phyloP scores from a whole-genome alignment of 2,113 vertebrate genomes.

The pig (Sus scrofa) region T2T-Sscrofa CM000822.6:72803001-72803500 shows the following conservation, averaged over 20 bases:
- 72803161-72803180: not conserved
- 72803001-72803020: not conserved
- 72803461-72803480: slow-evolving; percentile 17
- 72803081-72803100: not conserved
- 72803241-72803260: not conserved
- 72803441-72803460: not conserved
- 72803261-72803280: not conserved
- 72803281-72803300: not conserved
- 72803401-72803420: not conserved
- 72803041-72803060: not conserved
- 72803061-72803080: not conserved
- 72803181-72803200: not conserved
- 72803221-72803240: not conserved
- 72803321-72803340: not conserved
- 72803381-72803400: not conserved
- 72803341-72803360: not conserved
- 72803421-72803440: not conserved
- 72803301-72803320: not conserved
- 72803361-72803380: not conserved
- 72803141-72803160: rapidly evolving
- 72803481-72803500: not conserved
- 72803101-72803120: not conserved
- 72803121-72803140: not conserved
- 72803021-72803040: not conserved
- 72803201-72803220: not conserved